Evolutionary conservation across 1,140 invertebrate species (phyloP).

Genomic region (Cardiocondyla obscurior): DNA sequence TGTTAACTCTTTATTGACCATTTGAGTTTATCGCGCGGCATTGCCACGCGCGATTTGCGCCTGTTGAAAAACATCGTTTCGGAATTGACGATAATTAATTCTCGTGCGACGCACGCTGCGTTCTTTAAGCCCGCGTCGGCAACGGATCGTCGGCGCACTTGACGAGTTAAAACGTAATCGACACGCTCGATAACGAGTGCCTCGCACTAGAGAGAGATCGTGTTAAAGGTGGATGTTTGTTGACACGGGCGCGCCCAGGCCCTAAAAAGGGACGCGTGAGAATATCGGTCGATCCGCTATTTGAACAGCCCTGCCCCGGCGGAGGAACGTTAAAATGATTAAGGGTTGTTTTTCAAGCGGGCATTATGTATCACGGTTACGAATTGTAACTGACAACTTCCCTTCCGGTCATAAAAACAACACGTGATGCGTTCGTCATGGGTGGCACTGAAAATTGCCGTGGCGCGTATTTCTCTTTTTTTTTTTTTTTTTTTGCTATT

Average conservation of each 20-base stretch:
- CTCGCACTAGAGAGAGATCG: not conserved
- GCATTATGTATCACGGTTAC: slow-evolving; percentile 10
- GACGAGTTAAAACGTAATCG: slow-evolving; percentile 25
- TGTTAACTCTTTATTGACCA: no score
- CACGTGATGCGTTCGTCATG: not conserved
- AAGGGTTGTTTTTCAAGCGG: slow-evolving; percentile 49
- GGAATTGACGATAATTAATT: slow-evolving; percentile 36
- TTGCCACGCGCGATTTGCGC: slow-evolving; percentile 22
- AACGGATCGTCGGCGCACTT: slow-evolving; percentile 10
- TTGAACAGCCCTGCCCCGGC: slow-evolving; percentile 19
- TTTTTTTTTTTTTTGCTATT: not conserved
- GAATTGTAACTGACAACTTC: slow-evolving; percentile 25
- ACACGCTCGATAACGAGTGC: slow-evolving; percentile 21
- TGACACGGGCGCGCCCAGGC: slow-evolving; percentile 20
- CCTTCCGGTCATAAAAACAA: slow-evolving; percentile 19
- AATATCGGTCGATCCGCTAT: slow-evolving; percentile 15
- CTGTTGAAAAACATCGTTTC: no score
- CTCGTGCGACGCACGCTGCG: not conserved
- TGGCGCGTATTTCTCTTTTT: not conserved
- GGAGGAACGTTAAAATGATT: slow-evolving; percentile 40
- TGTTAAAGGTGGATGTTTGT: slow-evolving; percentile 34
- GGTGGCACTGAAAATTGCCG: slow-evolving; percentile 11
- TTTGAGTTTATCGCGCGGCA: no score
- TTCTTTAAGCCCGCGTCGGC: slow-evolving; percentile 18
- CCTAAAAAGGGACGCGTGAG: slow-evolving; percentile 29